Conservation (phyloP, 2,888 invertebrate species). For the Brachylomia viminalis region DNA sequence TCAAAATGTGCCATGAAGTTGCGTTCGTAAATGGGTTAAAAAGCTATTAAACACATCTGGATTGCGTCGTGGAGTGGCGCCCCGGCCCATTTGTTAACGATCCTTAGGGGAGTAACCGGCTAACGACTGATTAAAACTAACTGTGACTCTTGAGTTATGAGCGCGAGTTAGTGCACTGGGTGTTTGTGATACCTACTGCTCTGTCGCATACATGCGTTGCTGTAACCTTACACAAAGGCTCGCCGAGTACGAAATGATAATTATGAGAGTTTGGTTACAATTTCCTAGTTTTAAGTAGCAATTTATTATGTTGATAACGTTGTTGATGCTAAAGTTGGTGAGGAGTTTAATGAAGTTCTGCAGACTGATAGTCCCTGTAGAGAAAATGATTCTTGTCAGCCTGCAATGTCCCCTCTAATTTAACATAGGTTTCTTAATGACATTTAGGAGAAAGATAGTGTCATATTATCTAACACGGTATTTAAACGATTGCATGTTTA, state of each 20-base stretch:
- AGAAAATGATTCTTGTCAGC: not conserved
- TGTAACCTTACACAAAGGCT: conserved; percentile 8
- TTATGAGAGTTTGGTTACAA: conserved; percentile 28
- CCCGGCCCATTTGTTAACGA: conserved; percentile 73
- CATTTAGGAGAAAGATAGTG: no score
- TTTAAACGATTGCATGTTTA: no score
- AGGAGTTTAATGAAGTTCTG: conserved; percentile 36
- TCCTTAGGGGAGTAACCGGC: conserved; percentile 66
- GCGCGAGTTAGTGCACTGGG: conserved; percentile 55
- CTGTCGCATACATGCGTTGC: conserved; percentile 28
- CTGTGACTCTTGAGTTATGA: conserved; percentile 72
- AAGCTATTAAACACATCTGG: conserved; percentile 82
- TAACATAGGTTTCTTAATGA: no score
- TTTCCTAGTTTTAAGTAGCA: conserved; percentile 20
- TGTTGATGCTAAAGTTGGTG: conserved; percentile 12
- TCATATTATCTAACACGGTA: no score
- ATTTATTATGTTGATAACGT: conserved; percentile 33
- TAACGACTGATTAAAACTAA: conserved; percentile 79
- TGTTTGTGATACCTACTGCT: conserved; percentile 34
- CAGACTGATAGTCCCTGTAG: conserved; percentile 6
- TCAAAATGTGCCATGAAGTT: conserved; percentile 67
- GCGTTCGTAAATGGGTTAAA: conserved; percentile 76
- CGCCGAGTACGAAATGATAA: conserved; percentile 28
- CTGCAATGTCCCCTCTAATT: not conserved
- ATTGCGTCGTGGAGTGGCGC: conserved; percentile 69